Evolutionary conservation across 2,888 invertebrate genomes (phyloP).

Genomic region (Diarsia mendica): DNA sequence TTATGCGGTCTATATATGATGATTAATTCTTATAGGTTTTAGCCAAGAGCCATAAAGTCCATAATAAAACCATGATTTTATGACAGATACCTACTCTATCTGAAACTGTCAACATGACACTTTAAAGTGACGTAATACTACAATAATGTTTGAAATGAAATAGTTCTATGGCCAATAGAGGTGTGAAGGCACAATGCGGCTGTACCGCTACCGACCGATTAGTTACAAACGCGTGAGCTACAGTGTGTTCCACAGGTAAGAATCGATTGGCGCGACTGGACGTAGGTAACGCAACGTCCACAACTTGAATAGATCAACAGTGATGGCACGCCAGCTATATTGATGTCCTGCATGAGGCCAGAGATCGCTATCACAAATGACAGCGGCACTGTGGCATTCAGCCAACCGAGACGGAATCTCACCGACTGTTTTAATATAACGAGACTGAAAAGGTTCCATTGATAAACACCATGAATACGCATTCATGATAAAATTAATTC

Average conservation of each 20-base stretch:
- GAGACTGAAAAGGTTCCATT: conserved; percentile 50
- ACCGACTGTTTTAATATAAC: conserved; percentile 36
- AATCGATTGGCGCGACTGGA: conserved; percentile 7
- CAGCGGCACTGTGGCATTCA: conserved; percentile 51
- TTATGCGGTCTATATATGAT: background rate
- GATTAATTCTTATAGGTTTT: background rate
- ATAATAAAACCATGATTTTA: background rate
- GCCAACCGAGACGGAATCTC: conserved; percentile 59
- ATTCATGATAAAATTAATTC: conserved; percentile 46
- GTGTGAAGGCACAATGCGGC: conserved; percentile 23
- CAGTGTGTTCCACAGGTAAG: conserved; percentile 33
- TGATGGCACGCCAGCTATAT: conserved; percentile 19
- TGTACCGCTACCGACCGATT: conserved; percentile 21
- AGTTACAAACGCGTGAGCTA: conserved; percentile 17
- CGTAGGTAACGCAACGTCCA: too few species aligned
- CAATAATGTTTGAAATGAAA: background rate
- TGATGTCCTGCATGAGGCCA: conserved; percentile 59
- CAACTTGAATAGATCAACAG: conserved; percentile 28
- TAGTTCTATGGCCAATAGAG: background rate
- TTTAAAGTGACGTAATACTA: background rate
- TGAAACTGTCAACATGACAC: background rate
- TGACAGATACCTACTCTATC: background rate
- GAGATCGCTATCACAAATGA: conserved; percentile 65
- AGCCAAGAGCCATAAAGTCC: background rate
- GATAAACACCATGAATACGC: conserved; percentile 43